Percentiles rank a stretch among this genome's conserved stretches.
Conservation (phyloP, 2,797 vertebrate species). For the Hafferia zeledoni region DNA sequence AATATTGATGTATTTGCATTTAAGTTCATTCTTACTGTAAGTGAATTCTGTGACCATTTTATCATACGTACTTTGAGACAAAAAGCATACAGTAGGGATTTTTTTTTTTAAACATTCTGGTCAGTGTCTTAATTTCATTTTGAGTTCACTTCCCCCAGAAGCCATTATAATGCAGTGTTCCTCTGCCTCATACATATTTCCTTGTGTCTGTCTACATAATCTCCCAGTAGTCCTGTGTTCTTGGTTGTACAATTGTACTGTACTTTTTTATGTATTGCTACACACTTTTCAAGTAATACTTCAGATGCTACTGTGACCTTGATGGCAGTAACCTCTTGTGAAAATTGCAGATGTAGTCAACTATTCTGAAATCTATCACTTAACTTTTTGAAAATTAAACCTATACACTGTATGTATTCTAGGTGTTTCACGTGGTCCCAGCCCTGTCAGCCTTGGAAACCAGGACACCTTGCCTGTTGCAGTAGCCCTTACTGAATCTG, state of each 20-base stretch:
- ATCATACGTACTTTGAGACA: neutral
- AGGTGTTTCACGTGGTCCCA: conserved; percentile 97
- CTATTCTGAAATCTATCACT: neutral
- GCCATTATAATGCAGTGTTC: neutral
- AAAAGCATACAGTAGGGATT: conserved; percentile 47
- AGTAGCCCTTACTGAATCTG: conserved; percentile 95
- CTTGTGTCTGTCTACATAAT: neutral
- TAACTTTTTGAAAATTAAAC: conserved; percentile 57
- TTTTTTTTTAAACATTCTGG: neutral
- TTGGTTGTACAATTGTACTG: neutral
- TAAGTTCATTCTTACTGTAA: neutral
- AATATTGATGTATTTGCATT: neutral
- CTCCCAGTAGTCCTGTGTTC: neutral
- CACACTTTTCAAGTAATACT: neutral
- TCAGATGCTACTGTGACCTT: neutral
- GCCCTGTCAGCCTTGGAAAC: conserved; percentile 94
- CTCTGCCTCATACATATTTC: neutral
- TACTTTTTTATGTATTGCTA: neutral
- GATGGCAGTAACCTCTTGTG: neutral
- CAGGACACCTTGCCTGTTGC: conserved; percentile 96
- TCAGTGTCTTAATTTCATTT: neutral
- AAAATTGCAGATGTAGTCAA: conserved; percentile 6
- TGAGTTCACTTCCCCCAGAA: neutral
- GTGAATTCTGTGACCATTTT: neutral
- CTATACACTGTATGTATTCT: conserved; percentile 67